Evolutionary conservation across 35 echinoderm and acorn worm genomes (phyloP).

Genomic region (Acanthaster planci): DNA sequence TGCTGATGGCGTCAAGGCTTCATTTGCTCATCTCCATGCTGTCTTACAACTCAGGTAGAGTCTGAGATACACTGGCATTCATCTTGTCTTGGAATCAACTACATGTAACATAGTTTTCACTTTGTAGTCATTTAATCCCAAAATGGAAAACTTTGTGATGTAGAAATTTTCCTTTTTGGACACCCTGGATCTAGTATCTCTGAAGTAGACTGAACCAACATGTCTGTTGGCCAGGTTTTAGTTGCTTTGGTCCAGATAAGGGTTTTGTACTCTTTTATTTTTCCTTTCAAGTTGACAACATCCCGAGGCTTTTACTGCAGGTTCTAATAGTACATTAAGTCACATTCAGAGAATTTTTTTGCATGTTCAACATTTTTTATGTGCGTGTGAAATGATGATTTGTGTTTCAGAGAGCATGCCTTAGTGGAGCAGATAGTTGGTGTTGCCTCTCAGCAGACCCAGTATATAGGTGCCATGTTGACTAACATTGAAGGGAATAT

Average conservation of each 20-base stretch:
- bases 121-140: no score
- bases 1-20: conserved; percentile 7
- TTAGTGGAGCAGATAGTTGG: conserved; percentile 7
- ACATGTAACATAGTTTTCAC: no score
- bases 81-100: not conserved
- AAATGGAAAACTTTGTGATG: no score
- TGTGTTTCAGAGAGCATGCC: conserved; percentile 28
- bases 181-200: no score
- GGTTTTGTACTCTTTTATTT: no score
- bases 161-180: no score
- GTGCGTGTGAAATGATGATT: no score
- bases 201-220: no score
- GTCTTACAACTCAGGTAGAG: conserved; percentile 21
- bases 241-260: no score
- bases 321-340: not conserved
- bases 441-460: not conserved
- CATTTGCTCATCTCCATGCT: conserved; percentile 36
- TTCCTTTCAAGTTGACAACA: no score
- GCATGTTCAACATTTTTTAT: not conserved
- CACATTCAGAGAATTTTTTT: not conserved
- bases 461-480: conserved; percentile 16
- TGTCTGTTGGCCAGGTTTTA: no score
- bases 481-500: conserved; percentile 33
- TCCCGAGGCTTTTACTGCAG: no score
- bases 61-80: not conserved